These are phyloP conservation scores for Salpingus planirostris DNA, from an alignment of 2,888 invertebrate genomes.

Conservation along the genomic window DNA sequence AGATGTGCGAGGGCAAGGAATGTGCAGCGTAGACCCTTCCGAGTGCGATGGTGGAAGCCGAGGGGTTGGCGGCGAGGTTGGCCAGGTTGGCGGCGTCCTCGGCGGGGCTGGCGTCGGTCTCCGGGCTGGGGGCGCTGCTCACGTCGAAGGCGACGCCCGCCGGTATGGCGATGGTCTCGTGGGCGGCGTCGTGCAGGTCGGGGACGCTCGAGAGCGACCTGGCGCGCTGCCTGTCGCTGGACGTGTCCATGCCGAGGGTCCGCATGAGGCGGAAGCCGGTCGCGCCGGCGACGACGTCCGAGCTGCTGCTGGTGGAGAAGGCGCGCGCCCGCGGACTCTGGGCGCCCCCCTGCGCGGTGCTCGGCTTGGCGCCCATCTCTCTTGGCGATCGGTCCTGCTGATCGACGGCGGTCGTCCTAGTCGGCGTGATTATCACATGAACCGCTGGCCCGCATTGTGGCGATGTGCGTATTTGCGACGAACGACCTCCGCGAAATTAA, in stretches of 20 bases:
- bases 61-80: slow-evolving; percentile 38
- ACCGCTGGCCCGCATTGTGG: too few species aligned
- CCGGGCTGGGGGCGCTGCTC: slow-evolving; percentile 56
- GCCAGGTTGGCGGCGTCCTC: slow-evolving; percentile 51
- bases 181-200: slow-evolving; percentile 51
- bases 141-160: slow-evolving; percentile 55
- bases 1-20: slow-evolving; percentile 84
- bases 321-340: slow-evolving; percentile 66
- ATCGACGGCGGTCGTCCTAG: too few species aligned
- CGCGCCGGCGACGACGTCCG: slow-evolving; percentile 29
- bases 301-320: slow-evolving; percentile 58
- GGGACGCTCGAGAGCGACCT: slow-evolving; percentile 77
- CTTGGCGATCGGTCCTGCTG: too few species aligned
- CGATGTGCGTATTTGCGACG: too few species aligned
- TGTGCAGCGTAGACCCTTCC: slow-evolving; percentile 78
- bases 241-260: slow-evolving; percentile 55
- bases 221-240: slow-evolving; percentile 73
- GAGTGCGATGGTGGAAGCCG: slow-evolving; percentile 48
- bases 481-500: too few species aligned
- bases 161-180: slow-evolving; percentile 53
- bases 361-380: slow-evolving; percentile 80
- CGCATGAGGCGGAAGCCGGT: slow-evolving; percentile 31
- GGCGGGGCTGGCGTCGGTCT: slow-evolving; percentile 59
- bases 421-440: too few species aligned
- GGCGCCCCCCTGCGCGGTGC: slow-evolving; percentile 66